Base-by-base conservation (phyloP, 1,140 invertebrate genomes). In the Cotesia vestalis region DNA sequence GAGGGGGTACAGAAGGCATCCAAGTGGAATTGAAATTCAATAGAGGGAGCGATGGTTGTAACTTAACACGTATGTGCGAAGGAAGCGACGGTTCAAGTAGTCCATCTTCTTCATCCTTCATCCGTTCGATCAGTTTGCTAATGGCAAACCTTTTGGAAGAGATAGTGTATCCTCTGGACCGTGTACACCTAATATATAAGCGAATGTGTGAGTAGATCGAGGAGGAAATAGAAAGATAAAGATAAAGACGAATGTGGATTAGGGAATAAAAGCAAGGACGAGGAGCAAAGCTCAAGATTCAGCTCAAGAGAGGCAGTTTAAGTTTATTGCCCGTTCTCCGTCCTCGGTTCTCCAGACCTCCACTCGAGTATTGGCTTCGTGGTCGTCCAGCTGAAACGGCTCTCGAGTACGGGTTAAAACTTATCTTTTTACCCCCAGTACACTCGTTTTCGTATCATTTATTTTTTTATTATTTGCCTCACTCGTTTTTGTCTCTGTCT, bases 1-100 rank as follows among this genome's bases (percentile, higher is more conserved):
- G 17, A 17, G 11, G 3, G 36, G 3, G 62, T 4, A 17, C n/a
- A 17, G 51, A 52, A 64, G 17, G 61, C 71, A 72, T 59, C 55
- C 55, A 67, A 60, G 66, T 64, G 70, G 76, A 83, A 84, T 81
- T 77, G 78, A 83, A 82, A 82, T 79, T 78, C 80, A 78, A 82
- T 81, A 78, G 76, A 72, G 35, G 51, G 53, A 11, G 35, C 53
- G 38, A 72, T 62, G 46, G 46, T 66, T 66, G 63, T 38, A 57
- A 66, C 62, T 57, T 35, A 60, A 66, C 70, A 71, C 74, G 73
- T 74, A 74, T 76, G 72, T 70, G 57, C 64, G 52, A 64, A 71
- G 55, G n/a, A 59, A 27, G 27, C 27, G 27, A 27, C 27, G 27
- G 40, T 46, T 46, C 40, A 69, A 59, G 55, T 61, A 36, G 55